Evolutionary conservation across 2,113 vertebrate species (phyloP).

Genomic region (Ascaphus truei): DNA sequence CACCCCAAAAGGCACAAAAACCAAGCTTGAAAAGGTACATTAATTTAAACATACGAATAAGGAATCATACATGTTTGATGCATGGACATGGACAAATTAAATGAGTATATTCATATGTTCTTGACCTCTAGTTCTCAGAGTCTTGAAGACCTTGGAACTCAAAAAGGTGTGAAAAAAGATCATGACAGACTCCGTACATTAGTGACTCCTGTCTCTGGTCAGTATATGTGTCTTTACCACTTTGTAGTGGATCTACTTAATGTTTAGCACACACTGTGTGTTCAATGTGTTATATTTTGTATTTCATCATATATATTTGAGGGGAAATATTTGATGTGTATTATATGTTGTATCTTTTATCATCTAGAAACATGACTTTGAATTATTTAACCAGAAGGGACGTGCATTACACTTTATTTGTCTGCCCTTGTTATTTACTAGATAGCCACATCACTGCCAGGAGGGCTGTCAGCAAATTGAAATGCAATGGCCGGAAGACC

Average conservation of each 20-base stretch:
- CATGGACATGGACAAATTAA: neutral
- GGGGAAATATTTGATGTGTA: too few relatives aligned
- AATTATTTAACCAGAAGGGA: conserved; percentile 9
- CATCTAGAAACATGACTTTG: conserved; percentile 20
- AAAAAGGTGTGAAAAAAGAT: conserved; percentile 73
- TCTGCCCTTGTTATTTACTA: conserved; percentile 18
- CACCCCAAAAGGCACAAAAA: conserved; percentile 68
- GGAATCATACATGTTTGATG: neutral
- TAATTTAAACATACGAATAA: rapidly evolving
- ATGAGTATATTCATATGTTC: conserved; percentile 10
- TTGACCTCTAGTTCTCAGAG: conserved; percentile 75
- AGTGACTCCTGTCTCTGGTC: conserved; percentile 74
- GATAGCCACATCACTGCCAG: conserved; percentile 1
- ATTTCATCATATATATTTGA: neutral
- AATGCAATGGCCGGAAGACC: neutral
- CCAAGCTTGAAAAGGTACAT: conserved; percentile 84
- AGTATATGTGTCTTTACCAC: conserved; percentile 49
- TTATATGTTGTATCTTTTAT: conserved; percentile 14
- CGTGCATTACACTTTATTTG: conserved; percentile 14
- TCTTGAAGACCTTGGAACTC: conserved; percentile 78
- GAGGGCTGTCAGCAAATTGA: neutral
- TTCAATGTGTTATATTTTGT: neutral
- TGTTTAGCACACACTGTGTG: too few relatives aligned
- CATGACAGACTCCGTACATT: conserved; percentile 62
- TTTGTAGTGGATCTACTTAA: neutral